Base-by-base conservation (phyloP, 2,888 invertebrate genomes). In the Andrena praecox region DNA sequence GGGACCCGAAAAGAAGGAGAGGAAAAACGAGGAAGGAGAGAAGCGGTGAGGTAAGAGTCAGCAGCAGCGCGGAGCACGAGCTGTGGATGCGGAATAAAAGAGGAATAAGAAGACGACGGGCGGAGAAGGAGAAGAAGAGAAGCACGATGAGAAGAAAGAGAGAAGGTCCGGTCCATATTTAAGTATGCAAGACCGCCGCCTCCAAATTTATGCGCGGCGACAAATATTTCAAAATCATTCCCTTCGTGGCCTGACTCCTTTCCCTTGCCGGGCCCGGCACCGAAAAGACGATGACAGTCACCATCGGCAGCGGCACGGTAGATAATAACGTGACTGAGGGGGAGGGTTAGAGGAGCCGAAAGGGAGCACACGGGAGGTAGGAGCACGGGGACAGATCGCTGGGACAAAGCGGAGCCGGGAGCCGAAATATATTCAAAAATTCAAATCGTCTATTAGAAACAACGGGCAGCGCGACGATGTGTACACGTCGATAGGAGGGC, bases 201-300 rank as follows among this genome's bases (percentile, higher is more conserved):
- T 89, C 88, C 91, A 91, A 92, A 93, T 93, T 93, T 93, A 93
- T 93, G 92, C 88, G 76, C 84, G 91, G 92, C 92, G 93, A 93
- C 92, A 93, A 93, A 93, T 93, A 93, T 93, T 93, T 93, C 92
- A 92, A 93, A 93, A 93, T 92, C 91, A 87, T 89, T 89, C 88
- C 84, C 84, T 83, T 73, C 75, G 29, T 68, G 63, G 68, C 56
- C 64, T 63, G 24, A 16, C 73, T 62, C 76, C 54, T 64, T 69
- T 74, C 62, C 59, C 54, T 62, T 12, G 52, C 16, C 64, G 74
- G 74, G 77, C 29, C 62, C 72, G 24, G 56, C 29, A 50, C 68
- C 67, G 75, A 80, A 81, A 73, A 16, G 67, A 83, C 82, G 83
- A 86, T 78, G 81, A 75, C 70, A 80, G 81, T 35, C 80, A 67